Conservation (phyloP, 2,888 invertebrate species). For the Drosophila tripunctata region DNA sequence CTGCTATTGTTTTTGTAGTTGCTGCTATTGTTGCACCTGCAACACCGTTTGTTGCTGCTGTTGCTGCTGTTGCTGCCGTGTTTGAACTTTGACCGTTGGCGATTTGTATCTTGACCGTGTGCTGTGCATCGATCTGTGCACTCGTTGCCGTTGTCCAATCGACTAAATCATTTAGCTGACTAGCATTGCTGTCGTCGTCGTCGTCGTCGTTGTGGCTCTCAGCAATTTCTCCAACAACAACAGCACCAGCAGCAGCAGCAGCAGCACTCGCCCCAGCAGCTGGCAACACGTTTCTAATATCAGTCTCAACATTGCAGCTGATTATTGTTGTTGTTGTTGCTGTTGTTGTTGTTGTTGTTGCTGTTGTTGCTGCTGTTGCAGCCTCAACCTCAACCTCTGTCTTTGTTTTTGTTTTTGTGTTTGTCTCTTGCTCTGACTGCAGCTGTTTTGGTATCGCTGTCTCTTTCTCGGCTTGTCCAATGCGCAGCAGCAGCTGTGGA, state of each 20-base stretch:
- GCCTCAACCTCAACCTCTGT: slow-evolving; percentile 47
- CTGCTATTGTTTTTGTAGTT: neutral
- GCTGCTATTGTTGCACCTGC: slow-evolving; percentile 25
- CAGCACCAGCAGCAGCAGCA: slow-evolving; percentile 3
- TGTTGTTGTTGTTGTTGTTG: slow-evolving; percentile 24
- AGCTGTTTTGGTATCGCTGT: neutral
- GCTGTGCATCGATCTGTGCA: slow-evolving; percentile 70
- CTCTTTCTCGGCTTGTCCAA: slow-evolving; percentile 54
- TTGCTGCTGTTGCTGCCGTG: neutral
- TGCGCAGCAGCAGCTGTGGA: slow-evolving; percentile 66
- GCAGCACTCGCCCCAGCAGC: slow-evolving; percentile 21
- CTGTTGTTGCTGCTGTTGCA: slow-evolving; percentile 31
- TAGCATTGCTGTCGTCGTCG: slow-evolving; percentile 34
- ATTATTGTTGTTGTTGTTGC: slow-evolving; percentile 53
- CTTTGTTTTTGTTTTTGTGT: neutral
- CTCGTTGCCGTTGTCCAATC: slow-evolving; percentile 75
- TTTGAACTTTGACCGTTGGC: slow-evolving; percentile 60
- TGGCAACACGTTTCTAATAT: slow-evolving; percentile 52
- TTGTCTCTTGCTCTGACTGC: neutral
- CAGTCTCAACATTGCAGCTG: slow-evolving; percentile 65
- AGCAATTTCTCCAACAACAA: slow-evolving; percentile 45
- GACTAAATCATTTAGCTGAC: slow-evolving; percentile 64
- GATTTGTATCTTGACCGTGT: slow-evolving; percentile 84
- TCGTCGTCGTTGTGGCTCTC: slow-evolving; percentile 40
- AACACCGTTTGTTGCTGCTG: neutral